phyloP scores from a whole-genome alignment of 2,113 vertebrate species.

The Empidonax alnorum region DNA sequence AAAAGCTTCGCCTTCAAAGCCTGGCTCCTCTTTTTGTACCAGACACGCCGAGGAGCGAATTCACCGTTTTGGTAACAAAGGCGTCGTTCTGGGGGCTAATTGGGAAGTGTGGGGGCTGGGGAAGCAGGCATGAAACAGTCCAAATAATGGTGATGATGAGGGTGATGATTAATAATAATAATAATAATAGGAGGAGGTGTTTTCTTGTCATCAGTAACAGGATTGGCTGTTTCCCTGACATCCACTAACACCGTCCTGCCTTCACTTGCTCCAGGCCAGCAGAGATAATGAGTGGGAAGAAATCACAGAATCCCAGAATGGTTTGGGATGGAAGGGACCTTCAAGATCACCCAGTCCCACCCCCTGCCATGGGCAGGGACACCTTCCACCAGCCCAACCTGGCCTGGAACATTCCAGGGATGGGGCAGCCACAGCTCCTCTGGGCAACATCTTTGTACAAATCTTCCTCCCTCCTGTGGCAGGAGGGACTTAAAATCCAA shows the following conservation, averaged over 20 bases:
- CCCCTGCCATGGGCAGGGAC: neutral
- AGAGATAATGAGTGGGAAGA: neutral
- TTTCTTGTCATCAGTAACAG: neutral
- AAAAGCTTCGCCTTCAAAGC: conserved; percentile 38
- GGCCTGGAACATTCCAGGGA: neutral
- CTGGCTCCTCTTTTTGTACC: neutral
- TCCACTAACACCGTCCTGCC: neutral
- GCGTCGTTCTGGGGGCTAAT: neutral
- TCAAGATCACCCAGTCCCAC: neutral
- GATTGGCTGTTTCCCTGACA: neutral
- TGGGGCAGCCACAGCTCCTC: neutral
- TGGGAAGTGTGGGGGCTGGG: neutral
- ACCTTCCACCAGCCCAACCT: neutral
- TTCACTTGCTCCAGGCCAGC: neutral
- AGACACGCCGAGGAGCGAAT: neutral
- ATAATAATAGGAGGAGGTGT: neutral
- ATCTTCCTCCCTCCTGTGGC: neutral
- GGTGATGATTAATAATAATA: neutral
- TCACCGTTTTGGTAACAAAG: neutral
- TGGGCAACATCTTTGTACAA: neutral
- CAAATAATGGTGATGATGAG: neutral
- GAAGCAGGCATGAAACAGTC: neutral
- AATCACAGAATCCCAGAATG: neutral
- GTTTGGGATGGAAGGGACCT: neutral
- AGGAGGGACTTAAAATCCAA: neutral